phyloP scores from a whole-genome alignment of 2,888 invertebrate genomes.

The Ditylenchus weischeri region DNA sequence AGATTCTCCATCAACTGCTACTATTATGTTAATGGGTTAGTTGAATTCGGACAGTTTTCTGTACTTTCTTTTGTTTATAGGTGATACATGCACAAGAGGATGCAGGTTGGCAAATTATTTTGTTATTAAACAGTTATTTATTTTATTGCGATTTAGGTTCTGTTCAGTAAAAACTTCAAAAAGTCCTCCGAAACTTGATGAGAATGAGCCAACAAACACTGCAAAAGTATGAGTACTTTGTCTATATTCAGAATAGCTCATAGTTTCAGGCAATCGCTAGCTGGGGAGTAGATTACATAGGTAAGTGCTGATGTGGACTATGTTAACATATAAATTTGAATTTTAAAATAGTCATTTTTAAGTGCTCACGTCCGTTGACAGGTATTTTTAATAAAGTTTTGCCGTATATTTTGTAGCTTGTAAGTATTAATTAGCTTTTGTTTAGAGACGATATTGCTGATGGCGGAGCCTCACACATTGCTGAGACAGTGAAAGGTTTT shows the following conservation, averaged over 20 bases:
- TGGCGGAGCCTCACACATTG: constrained; percentile 89
- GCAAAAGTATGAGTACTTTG: constrained; percentile 64
- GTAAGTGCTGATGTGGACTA: too few species aligned
- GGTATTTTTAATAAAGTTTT: constrained; percentile 60
- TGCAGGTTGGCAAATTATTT: constrained; percentile 64
- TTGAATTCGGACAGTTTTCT: too few species aligned
- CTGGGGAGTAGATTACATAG: constrained; percentile 92
- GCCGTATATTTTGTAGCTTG: background rate
- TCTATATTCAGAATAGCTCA: too few species aligned
- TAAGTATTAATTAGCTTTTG: constrained; percentile 9
- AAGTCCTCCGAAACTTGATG: constrained; percentile 82
- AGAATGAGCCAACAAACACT: constrained; percentile 84
- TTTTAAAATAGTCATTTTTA: too few species aligned
- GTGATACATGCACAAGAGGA: constrained; percentile 93
- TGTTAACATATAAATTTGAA: too few species aligned
- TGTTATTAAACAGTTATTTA: background rate
- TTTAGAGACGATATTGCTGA: constrained; percentile 80
- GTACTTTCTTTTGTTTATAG: too few species aligned
- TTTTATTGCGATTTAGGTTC: constrained; percentile 67
- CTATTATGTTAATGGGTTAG: constrained; percentile 91
- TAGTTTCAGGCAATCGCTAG: constrained; percentile 71
- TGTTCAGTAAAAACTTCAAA: constrained; percentile 96
- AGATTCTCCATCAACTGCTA: constrained; percentile 93
- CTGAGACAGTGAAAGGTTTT: constrained; percentile 77
- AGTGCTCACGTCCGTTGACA: constrained; percentile 93